Percentiles rank a stretch among this genome's conserved stretches.
These are phyloP conservation scores for Epinephelus coioides DNA, from an alignment of 2,797 vertebrate genomes.

Conservation along the genomic window DNA sequence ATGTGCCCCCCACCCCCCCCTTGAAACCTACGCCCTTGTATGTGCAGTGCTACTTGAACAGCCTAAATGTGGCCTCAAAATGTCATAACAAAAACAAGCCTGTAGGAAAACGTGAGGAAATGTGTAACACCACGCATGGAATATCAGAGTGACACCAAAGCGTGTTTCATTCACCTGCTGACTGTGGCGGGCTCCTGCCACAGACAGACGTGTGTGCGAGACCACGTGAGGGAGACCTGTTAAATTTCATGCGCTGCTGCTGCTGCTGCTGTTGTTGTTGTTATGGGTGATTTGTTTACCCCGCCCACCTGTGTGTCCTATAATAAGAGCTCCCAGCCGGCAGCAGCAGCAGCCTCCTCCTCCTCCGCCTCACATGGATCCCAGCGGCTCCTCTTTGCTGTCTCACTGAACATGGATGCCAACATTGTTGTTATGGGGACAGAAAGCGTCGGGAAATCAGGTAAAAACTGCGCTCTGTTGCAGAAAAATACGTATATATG, in stretches of 20 bases:
- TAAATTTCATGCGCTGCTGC: background rate
- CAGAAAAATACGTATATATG: accelerated
- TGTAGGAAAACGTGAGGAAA: background rate
- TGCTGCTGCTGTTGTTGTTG: background rate
- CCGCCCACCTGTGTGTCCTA: conserved; percentile 54
- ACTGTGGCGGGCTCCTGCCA: too few relatives aligned
- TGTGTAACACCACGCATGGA: too few relatives aligned
- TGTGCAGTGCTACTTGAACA: too few relatives aligned
- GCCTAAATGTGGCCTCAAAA: too few relatives aligned
- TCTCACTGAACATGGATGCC: conserved; percentile 80
- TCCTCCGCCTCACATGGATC: conserved; percentile 31
- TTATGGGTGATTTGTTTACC: conserved; percentile 4
- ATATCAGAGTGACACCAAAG: too few relatives aligned
- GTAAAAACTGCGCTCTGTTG: conserved; percentile 60
- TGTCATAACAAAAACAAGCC: too few relatives aligned
- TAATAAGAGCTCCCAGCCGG: conserved; percentile 16
- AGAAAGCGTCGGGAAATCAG: conserved; percentile 91
- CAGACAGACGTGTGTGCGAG: background rate
- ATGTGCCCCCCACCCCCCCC: too few relatives aligned
- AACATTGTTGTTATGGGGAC: conserved; percentile 90
- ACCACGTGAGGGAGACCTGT: conserved; percentile 25
- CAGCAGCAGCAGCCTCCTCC: conserved; percentile 1
- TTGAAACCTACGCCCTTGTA: too few relatives aligned
- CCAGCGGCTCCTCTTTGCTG: conserved; percentile 20
- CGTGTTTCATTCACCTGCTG: background rate